Base-by-base conservation (phyloP, 2,888 invertebrate species). In the Myopa testacea region DNA sequence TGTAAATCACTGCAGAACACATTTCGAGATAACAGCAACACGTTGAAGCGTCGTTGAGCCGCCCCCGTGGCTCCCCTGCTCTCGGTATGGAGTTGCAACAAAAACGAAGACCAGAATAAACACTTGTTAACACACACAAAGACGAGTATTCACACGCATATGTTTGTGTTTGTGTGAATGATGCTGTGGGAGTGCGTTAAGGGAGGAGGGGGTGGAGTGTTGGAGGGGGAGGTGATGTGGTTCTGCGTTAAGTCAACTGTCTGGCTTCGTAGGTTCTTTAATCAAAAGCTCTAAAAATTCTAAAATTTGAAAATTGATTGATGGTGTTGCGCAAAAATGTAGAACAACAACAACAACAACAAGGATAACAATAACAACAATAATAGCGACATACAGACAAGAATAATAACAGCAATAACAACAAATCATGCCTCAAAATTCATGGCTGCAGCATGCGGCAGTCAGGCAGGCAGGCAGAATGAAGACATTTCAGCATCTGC, bases 401-500 rank as follows among this genome's bases (percentile, higher is more conserved):
- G 38, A 68, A 19, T 70, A 80, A 73, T 52, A 78, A 62, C 78
- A 58, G 67, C 72, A 65, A 72, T 71, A 75, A 76, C 76, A 79
- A 76, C 60, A 78, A 55, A 67, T 58, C 62, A 70, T 70, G 70
- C 69, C 16, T 34, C 37, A 76, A 63, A 70, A 76, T 62, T 69
- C 76, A 70, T 76, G 19, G 52, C 12, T 38, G 58, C 78, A 75
- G 78, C 78, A 75, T 52, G 19, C n/a, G 55, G 19, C 68, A 55
- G 37, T 26, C 75, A 37, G 34, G 19, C 62, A 34, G 62, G 65
- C 14, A 14, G 19, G 73, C 68, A 78, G 81, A 79, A 79, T 81
- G 78, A 81, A 79, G 82, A 82, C 79, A 81, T 81, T 82, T 78
- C 80, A 79, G 34, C 50, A 62, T 74, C 52, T 67, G 78, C 67